phyloP scores from a whole-genome alignment of 2,888 invertebrate species.

The Leptogaster cylindrica region DNA sequence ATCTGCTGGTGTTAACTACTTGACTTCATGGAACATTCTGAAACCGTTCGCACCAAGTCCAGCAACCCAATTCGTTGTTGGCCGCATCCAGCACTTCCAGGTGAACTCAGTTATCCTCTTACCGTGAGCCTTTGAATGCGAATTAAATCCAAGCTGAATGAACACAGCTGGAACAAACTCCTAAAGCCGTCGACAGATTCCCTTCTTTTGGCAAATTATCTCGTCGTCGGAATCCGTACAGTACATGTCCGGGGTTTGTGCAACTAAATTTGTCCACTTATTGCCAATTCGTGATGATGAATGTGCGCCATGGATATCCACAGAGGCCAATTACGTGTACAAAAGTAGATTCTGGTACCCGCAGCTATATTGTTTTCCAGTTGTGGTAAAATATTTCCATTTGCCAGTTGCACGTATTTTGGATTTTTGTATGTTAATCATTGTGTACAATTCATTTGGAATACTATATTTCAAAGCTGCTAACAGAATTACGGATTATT shows the following conservation, averaged over 20 bases:
- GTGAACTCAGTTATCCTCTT: conserved; percentile 34
- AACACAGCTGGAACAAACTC: conserved; percentile 8
- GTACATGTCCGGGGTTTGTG: conserved; percentile 1
- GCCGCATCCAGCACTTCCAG: neutral
- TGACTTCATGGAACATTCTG: conserved; percentile 29
- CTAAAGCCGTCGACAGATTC: conserved; percentile 37
- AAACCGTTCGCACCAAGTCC: conserved; percentile 20
- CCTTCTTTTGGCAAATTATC: conserved; percentile 38
- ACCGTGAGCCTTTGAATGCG: conserved; percentile 23
- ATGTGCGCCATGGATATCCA: conserved; percentile 52
- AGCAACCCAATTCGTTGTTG: conserved; percentile 25
- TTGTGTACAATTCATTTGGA: conserved; percentile 51
- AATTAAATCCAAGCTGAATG: conserved; percentile 19
- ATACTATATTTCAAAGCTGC: conserved; percentile 46
- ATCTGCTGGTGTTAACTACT: neutral
- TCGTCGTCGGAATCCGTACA: neutral
- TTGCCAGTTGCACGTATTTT: conserved; percentile 51
- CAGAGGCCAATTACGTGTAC: conserved; percentile 52
- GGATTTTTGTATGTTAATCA: conserved; percentile 53
- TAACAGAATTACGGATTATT: too few species aligned
- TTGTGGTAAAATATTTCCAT: conserved; percentile 46
- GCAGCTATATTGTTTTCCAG: conserved; percentile 22
- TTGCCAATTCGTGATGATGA: conserved; percentile 53
- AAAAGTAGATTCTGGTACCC: conserved; percentile 45
- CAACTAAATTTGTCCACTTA: conserved; percentile 48